phyloP scores from a whole-genome alignment of 1,140 invertebrate species.

The Drosophila pandora region DNA sequence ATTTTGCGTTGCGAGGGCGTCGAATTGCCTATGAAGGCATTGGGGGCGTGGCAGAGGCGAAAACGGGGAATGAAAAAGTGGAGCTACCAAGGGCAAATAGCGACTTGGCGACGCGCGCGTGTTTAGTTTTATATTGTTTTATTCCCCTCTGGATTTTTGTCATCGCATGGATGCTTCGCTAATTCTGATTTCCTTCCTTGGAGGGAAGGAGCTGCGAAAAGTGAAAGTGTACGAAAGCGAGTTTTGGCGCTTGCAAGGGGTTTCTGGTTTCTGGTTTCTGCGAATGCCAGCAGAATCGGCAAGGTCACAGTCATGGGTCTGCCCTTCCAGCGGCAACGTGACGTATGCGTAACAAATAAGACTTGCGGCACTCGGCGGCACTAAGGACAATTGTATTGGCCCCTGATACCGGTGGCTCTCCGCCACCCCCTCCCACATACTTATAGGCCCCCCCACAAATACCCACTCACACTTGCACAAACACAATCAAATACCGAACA shows the following conservation, averaged over 20 bases:
- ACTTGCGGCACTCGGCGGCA: slow-evolving; percentile 33
- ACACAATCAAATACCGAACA: slow-evolving; percentile 30
- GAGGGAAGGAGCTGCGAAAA: neutral
- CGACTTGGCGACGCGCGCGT: slow-evolving; percentile 65
- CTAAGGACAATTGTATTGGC: slow-evolving; percentile 66
- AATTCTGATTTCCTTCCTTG: slow-evolving; percentile 29
- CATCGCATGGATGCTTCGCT: slow-evolving; percentile 6
- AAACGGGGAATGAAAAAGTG: slow-evolving; percentile 8
- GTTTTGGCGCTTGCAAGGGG: slow-evolving; percentile 5
- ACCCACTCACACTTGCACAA: neutral
- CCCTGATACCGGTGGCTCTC: slow-evolving; percentile 52
- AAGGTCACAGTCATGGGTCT: slow-evolving; percentile 43
- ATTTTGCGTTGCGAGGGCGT: slow-evolving; percentile 42
- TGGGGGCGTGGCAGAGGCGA: neutral
- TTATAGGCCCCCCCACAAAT: slow-evolving; percentile 2
- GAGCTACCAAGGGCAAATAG: slow-evolving; percentile 59
- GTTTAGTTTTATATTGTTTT: slow-evolving; percentile 62
- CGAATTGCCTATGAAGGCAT: no score
- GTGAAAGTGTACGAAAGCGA: neutral
- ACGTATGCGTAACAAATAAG: slow-evolving; percentile 77
- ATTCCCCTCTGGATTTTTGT: slow-evolving; percentile 38
- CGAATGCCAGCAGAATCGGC: slow-evolving; percentile 38
- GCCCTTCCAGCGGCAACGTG: slow-evolving; percentile 45
- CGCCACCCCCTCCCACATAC: neutral
- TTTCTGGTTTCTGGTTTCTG: slow-evolving; percentile 4